Percentiles rank a stretch among this genome's conserved stretches.
phyloP scores from a whole-genome alignment of 2,797 vertebrate genomes.

The Diglossa cyanea region DNA sequence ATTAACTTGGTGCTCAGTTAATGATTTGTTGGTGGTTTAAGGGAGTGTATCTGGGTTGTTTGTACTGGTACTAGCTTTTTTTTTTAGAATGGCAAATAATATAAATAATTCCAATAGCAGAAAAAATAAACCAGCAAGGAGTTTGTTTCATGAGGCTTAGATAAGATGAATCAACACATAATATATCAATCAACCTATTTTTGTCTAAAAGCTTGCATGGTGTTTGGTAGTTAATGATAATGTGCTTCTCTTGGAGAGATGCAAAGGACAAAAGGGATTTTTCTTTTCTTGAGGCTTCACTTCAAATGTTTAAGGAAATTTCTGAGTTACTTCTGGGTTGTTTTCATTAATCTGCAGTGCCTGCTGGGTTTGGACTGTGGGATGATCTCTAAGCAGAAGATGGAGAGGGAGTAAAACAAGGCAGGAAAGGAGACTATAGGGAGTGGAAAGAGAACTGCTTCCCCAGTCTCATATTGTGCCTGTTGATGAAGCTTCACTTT shows the following conservation, averaged over 20 bases:
- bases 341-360: background rate
- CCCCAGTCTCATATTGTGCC: background rate
- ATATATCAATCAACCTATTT: background rate
- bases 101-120: conserved; percentile 27
- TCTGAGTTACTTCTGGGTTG: background rate
- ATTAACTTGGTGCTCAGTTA: conserved; percentile 66
- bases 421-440: background rate
- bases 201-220: background rate
- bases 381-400: background rate
- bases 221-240: background rate
- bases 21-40: conserved; percentile 65
- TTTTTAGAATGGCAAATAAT: conserved; percentile 17
- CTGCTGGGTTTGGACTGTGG: background rate
- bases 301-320: background rate
- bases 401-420: background rate
- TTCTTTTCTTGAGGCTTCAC: background rate
- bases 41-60: background rate
- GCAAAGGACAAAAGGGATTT: background rate
- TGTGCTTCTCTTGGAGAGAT: background rate
- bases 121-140: background rate
- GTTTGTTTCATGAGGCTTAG: background rate
- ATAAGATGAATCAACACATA: background rate
- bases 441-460: background rate
- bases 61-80: background rate
- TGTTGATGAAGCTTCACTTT: background rate